phyloP scores from a whole-genome alignment of 2,113 vertebrate species.

The Marmota flaviventris region DNA sequence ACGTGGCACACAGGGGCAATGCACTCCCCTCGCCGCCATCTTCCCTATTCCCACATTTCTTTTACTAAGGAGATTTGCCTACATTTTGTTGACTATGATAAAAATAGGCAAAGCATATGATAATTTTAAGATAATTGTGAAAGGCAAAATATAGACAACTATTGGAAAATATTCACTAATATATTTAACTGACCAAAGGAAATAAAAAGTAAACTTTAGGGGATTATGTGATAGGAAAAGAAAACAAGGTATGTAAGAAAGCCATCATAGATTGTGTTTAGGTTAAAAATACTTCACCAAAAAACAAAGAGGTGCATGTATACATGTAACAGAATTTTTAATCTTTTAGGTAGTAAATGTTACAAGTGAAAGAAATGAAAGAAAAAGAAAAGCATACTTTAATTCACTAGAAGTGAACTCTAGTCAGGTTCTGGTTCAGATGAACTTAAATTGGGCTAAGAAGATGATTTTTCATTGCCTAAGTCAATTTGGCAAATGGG shows the following conservation, averaged over 20 bases:
- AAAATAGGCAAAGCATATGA: not conserved
- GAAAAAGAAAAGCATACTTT: not conserved
- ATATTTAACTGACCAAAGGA: constrained; percentile 24
- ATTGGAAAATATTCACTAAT: not conserved
- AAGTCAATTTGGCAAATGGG: not conserved
- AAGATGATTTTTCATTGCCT: constrained; percentile 27
- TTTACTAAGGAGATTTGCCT: constrained; percentile 21
- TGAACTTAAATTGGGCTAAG: constrained; percentile 32
- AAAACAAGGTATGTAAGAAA: constrained; percentile 7
- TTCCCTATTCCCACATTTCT: not conserved
- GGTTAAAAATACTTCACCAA: not conserved
- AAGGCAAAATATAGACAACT: not conserved
- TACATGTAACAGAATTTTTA: not conserved
- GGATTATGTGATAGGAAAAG: constrained; percentile 17
- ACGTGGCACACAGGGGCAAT: no score
- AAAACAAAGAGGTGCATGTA: not conserved
- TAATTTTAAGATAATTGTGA: constrained; percentile 31
- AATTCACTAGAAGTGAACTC: not conserved
- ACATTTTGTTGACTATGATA: constrained; percentile 35
- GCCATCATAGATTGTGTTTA: not conserved
- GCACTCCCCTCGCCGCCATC: no score
- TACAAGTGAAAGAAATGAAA: not conserved
- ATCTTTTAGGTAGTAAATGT: constrained; percentile 8
- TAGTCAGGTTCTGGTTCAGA: not conserved
- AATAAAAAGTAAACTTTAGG: constrained; percentile 25